Conservation (phyloP, 2,888 invertebrate species). For the Dinocampus coccinellae region DNA sequence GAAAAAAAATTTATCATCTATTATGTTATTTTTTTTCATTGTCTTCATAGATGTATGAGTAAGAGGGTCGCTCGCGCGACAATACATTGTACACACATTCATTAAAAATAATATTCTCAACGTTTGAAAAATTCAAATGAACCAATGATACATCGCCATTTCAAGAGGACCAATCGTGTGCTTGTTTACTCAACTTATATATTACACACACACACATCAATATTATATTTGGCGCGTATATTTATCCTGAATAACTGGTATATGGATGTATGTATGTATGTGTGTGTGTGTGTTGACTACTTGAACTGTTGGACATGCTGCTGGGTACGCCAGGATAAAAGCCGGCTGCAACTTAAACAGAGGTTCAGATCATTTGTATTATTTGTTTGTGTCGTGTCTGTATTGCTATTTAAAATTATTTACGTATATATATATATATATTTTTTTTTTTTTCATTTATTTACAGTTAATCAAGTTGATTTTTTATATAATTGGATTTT, state of each 20-base stretch:
- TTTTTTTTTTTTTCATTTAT: too few species aligned
- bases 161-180: slow-evolving; percentile 35
- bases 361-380: slow-evolving; percentile 49
- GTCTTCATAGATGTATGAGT: too few species aligned
- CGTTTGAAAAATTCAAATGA: slow-evolving; percentile 43
- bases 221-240: neutral
- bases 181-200: neutral
- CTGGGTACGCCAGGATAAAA: slow-evolving; percentile 55
- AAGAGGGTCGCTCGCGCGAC: neutral
- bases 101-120: slow-evolving; percentile 27
- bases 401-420: neutral
- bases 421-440: too few species aligned
- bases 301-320: slow-evolving; percentile 33
- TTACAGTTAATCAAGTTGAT: too few species aligned
- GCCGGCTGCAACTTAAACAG: slow-evolving; percentile 51
- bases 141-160: slow-evolving; percentile 35
- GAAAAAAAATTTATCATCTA: too few species aligned
- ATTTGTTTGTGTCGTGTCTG: slow-evolving; percentile 45
- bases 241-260: neutral
- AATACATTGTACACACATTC: slow-evolving; percentile 9
- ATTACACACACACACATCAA: neutral
- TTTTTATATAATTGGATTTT: too few species aligned
- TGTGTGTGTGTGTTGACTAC: neutral
- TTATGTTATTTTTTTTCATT: too few species aligned
- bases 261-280: neutral